phyloP scores from a whole-genome alignment of 2,888 invertebrate species.

The Prionchulus punctatus region DNA sequence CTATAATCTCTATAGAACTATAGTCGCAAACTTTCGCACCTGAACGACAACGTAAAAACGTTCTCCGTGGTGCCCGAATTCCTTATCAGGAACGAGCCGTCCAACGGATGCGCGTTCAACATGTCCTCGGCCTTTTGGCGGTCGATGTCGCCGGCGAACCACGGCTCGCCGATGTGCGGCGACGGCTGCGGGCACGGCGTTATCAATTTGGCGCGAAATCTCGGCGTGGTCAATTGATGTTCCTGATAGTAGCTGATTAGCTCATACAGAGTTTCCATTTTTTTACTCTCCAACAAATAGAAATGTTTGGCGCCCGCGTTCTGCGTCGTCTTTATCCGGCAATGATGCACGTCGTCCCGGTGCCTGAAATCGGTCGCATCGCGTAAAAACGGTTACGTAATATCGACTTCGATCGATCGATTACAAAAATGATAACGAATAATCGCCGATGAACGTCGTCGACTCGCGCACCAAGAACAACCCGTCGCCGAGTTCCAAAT shows the following conservation, averaged over 20 bases:
- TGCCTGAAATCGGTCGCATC: background rate
- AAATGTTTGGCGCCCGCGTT: constrained; percentile 26
- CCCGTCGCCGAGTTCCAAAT: constrained; percentile 53
- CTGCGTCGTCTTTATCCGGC: constrained; percentile 25
- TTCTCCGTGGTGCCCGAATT: constrained; percentile 69
- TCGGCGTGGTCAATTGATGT: constrained; percentile 10
- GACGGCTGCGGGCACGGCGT: constrained; percentile 30
- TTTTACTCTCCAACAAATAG: constrained; percentile 25
- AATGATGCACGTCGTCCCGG: constrained; percentile 22
- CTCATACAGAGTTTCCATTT: constrained; percentile 29
- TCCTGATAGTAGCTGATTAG: constrained; percentile 28
- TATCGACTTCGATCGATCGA: no score
- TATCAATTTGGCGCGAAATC: constrained; percentile 11
- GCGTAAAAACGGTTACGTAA: no score
- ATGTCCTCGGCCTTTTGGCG: constrained; percentile 61
- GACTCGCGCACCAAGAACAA: constrained; percentile 84
- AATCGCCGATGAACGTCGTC: constrained; percentile 67
- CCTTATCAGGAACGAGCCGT: constrained; percentile 85
- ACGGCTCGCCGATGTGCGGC: constrained; percentile 26
- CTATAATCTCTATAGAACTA: no score
- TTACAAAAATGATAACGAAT: constrained; percentile 80
- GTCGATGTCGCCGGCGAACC: constrained; percentile 11
- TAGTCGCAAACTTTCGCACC: no score
- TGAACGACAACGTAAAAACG: constrained; percentile 83
- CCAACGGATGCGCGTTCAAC: constrained; percentile 59